Base-by-base conservation (phyloP, 2,888 invertebrate genomes). In the Dasysyrphus albostriatus region DNA sequence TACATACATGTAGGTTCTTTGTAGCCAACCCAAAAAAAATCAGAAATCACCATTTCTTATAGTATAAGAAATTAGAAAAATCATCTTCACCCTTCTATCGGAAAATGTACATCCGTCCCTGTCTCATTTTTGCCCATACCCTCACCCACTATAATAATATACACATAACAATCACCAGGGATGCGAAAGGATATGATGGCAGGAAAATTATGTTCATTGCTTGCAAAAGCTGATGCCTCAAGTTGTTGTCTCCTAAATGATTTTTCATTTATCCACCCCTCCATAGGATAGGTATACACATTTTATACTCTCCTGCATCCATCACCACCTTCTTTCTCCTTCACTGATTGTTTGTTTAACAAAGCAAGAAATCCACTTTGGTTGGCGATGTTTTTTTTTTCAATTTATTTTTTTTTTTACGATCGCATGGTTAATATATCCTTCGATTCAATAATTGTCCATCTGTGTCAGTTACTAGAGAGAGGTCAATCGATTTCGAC, bases 241-340 rank as follows among this genome's bases (percentile, higher is more conserved):
- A 75, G 73, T 74, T 70, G 74, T 63, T 85, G 77, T 58, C 69
- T 34, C 37, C 69, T 74, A 85, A 80, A 84, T 84, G 84, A 84
- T 81, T 84, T 84, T 65, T 73, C 80, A 84, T 75, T 58, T 72
- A 58, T 75, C 63, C 74, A 29, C 34, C 47, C 47, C 12, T 49
- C 10, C n/a, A 14, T 29, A 19, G 29, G 29, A 44, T 5, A 37
- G 29, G 54, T 8, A 37, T 63, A 29, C 5, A 63, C 14, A 56
- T 61, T 76, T 67, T 39, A 16, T 34, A 4, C 10, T 29, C 12
- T 29, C 10, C 10, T 56, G 8, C 37, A 24, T n/a, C 16, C 12
- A n/a, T 7, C 10, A 47, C 10, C 29, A 14, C n/a, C 14, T 39
- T 39, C 19, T 7, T 14, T 12, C 39, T 7, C 39, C 14, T 14